Conservation (phyloP, 2,113 vertebrate genomes). For the Euleptes europaea region DNA sequence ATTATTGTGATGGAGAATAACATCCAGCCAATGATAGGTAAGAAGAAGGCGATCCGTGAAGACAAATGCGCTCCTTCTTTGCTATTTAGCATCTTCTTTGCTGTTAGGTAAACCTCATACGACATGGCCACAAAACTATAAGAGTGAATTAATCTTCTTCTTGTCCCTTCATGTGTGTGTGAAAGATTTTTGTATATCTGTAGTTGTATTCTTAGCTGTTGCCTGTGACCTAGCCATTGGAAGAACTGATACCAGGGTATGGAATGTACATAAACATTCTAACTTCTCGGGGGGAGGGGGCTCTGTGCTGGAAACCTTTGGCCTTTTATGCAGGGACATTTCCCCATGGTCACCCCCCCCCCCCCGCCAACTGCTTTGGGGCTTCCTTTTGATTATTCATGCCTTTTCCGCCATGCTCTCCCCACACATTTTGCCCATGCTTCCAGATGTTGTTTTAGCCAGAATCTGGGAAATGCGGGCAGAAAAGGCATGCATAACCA, state of each 20-base stretch:
- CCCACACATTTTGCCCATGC: no score
- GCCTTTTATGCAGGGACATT: no score
- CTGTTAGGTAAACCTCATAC: fast-evolving
- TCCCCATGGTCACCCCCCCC: no score
- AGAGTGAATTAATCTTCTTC: neutral
- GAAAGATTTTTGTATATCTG: no score
- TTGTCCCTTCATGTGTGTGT: fast-evolving
- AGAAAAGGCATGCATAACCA: no score
- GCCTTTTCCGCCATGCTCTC: no score
- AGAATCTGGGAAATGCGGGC: no score
- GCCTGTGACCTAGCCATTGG: neutral
- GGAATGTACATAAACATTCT: neutral
- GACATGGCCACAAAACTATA: neutral
- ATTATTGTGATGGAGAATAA: slow-evolving; percentile 86
- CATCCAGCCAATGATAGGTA: slow-evolving; percentile 89
- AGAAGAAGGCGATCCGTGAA: slow-evolving; percentile 41
- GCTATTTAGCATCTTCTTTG: neutral
- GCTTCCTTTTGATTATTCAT: no score
- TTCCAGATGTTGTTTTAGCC: no score
- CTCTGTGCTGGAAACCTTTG: neutral
- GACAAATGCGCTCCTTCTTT: neutral
- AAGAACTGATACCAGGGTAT: neutral
- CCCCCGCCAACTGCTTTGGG: no score
- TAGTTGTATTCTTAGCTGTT: neutral
- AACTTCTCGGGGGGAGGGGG: neutral